Evolutionary conservation across 2,888 invertebrate genomes (phyloP), one percentile per base, ranked within the genome.

Genomic region (Ctenicera cuprea): DNA sequence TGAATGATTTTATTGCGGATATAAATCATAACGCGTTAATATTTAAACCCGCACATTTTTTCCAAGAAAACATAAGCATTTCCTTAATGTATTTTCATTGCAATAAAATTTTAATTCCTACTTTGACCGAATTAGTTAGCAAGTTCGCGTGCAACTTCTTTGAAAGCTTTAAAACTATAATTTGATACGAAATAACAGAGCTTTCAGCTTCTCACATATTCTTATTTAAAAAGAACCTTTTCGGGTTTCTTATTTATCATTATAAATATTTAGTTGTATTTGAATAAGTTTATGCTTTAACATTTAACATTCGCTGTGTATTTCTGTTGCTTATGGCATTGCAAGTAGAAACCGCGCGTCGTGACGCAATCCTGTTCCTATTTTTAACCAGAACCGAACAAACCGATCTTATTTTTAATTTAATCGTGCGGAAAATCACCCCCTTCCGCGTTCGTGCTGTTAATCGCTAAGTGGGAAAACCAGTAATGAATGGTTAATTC

Each of bases 321-420:
- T 4, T 41, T 41, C 41, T 41, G 14, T 20, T 8, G 9, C 8
- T 33, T 33, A 5, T 9, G 33, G 4, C 9, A 33, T 33, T 33
- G 33, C 33, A 33, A 33, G 33, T 33, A 3, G 5, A 26, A 33
- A 26, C 14, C 14, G 16, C 14, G n/a, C 14, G n/a, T 12, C 2
- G 5, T 54, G 54, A 33, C 54, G 54, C 7, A n/a, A 54, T 14
- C 12, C 3, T 8, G 14, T 0, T 7, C 54, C 54, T 54, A 54
- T 54, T 54, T 54, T 54, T 54, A 54, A 26, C 54, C 16, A 8
- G 30, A 30, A 54, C 30, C 54, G 14, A 26, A 30, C 54, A 30
- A 54, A 12, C 50, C 20, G 22, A 12, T 50, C 30, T 54, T 54
- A 54, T 54, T 54, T 54, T 54, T 54, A 54, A 54, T 54, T 54